Percentiles rank a stretch among this genome's conserved stretches.
Conservation (phyloP, 2,797 vertebrate genomes). For the Potorous gilbertii region DNA sequence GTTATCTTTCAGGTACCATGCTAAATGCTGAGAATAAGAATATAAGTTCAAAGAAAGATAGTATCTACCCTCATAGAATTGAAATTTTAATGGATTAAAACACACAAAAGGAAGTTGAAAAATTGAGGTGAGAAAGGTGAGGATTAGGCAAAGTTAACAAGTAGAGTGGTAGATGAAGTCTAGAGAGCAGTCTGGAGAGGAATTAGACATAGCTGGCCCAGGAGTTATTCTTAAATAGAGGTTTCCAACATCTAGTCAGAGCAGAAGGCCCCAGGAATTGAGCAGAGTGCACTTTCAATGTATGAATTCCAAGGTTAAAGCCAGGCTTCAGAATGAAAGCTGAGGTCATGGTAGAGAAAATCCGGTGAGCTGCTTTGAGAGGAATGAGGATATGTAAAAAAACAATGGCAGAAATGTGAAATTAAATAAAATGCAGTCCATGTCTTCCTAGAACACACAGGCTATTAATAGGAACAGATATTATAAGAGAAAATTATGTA, state of each 20-base stretch:
- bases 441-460: not conserved
- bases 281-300: not conserved
- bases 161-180: not conserved
- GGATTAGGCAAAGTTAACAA: not conserved
- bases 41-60: not conserved
- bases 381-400: not conserved
- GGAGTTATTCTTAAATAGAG: not conserved
- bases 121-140: not conserved
- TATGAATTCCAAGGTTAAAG: not conserved
- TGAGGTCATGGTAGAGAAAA: not conserved
- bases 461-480: not conserved
- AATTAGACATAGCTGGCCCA: not conserved
- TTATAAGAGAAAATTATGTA: not conserved
- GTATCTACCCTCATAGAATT: not conserved
- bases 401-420: not conserved
- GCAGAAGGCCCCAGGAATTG: not conserved
- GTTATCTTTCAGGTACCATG: not conserved
- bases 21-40: not conserved
- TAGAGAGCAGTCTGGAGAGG: not conserved
- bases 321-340: not conserved
- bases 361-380: not conserved
- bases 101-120: not conserved
- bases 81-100: not conserved
- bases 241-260: not conserved
- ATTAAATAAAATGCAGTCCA: not conserved